Conservation (phyloP, 2,888 invertebrate species). For the Mechanitis messenoides region DNA sequence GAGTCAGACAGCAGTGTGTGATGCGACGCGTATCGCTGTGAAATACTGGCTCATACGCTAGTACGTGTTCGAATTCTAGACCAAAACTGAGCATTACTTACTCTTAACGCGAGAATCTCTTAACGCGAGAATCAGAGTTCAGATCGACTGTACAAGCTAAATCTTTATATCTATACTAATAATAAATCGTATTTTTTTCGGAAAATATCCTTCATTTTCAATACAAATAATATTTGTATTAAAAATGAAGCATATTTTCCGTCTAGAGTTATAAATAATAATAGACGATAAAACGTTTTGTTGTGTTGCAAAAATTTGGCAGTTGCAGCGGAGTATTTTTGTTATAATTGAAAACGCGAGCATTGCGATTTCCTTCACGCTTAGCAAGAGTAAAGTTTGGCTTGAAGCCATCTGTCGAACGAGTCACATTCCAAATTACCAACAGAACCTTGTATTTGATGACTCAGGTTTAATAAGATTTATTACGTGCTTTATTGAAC, state of each 20-base stretch:
- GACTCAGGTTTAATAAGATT: slow-evolving; percentile 10
- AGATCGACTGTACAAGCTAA: not conserved
- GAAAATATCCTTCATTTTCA: too few species aligned
- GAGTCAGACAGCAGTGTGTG: slow-evolving; percentile 28
- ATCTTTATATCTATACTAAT: too few species aligned
- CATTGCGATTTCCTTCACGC: slow-evolving; percentile 3
- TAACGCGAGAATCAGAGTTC: slow-evolving; percentile 8
- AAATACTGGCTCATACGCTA: slow-evolving; percentile 26
- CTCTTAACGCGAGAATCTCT: slow-evolving; percentile 7
- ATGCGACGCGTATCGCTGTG: slow-evolving; percentile 31
- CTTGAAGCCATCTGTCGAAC: slow-evolving; percentile 20
- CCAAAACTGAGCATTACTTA: slow-evolving; percentile 6
- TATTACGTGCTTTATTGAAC: slow-evolving; percentile 18
- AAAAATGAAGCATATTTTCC: too few species aligned
- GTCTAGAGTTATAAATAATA: not conserved
- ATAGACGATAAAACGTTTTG: slow-evolving; percentile 1
- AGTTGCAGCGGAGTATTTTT: not conserved
- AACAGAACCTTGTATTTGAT: slow-evolving; percentile 5
- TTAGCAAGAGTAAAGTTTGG: slow-evolving; percentile 18
- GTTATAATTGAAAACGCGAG: slow-evolving; percentile 4
- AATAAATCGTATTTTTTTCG: too few species aligned
- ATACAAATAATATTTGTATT: too few species aligned
- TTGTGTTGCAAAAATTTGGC: slow-evolving; percentile 6
- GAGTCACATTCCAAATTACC: slow-evolving; percentile 18
- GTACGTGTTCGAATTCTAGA: slow-evolving; percentile 29